Evolutionary conservation across 2,888 invertebrate genomes (phyloP), one percentile per base, ranked within the genome.

Genomic region (Latrodectus elegans): DNA sequence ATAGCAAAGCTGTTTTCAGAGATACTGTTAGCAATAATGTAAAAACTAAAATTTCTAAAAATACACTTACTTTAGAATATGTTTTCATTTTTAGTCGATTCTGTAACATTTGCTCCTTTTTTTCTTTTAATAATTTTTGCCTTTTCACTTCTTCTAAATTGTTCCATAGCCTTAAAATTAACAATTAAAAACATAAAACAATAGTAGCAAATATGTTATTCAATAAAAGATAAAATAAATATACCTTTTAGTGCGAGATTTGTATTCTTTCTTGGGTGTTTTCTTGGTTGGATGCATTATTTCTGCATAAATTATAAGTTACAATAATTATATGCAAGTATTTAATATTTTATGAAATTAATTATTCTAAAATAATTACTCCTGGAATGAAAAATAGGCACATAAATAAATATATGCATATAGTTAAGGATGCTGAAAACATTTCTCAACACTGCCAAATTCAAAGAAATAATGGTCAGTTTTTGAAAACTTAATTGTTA

Each of bases 61-160:
- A 64, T n/a, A 10, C 22, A 71, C 51, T 14, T 73, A 87, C 87
- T 67, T 78, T 87, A 10, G 81, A 55, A 73, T 81, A 82, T 15
- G 76, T 72, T 73, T 87, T 87, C 71, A 75, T 81, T 72, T 87
- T 87, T 15, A 72, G 6, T 9, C 77, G 53, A 73, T 87, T 87
- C 22, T 38, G 26, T 4, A 10, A 8, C 8, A 87, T 22, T 51
- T 67, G 17, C n/a, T 82, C 52, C 17, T 49, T 73, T n/a, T 73
- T 72, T n/a, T 74, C 77, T 70, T 82, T 73, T 14, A 49, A 15
- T 53, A 60, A 22, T n/a, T 87, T 72, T 26, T 68, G 81, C 4
- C 26, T 74, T 53, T 55, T 67, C 8, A 87, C 82, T 78, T 87
- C 87, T 73, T 87, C 87, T 10, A 87, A 51, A 73, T 87, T 87